phyloP scores from a whole-genome alignment of 2,113 vertebrate genomes.

The Myanophis thanlyinensis region DNA sequence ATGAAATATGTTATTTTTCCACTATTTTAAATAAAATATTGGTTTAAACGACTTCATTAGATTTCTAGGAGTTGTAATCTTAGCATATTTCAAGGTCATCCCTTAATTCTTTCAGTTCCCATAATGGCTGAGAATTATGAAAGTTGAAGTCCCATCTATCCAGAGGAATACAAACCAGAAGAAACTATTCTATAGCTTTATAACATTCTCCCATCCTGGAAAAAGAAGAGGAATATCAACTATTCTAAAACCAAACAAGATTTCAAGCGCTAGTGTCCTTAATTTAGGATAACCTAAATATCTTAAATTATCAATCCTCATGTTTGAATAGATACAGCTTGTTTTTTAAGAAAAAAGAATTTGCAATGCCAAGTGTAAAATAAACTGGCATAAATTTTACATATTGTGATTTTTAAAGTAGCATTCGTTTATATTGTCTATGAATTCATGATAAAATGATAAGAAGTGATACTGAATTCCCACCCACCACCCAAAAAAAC shows the following conservation, averaged over 20 bases:
- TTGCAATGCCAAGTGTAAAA: background rate
- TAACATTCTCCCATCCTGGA: background rate
- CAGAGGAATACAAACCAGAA: background rate
- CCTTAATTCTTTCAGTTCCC: background rate
- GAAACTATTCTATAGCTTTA: background rate
- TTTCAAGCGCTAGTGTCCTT: background rate
- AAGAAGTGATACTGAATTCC: rapidly evolving
- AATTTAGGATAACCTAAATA: background rate
- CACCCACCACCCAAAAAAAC: background rate
- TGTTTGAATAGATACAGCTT: background rate
- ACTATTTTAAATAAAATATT: background rate
- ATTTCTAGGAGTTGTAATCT: background rate
- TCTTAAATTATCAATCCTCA: no score
- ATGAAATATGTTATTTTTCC: background rate
- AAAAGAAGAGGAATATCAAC: background rate
- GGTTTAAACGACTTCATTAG: background rate
- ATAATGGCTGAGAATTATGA: background rate
- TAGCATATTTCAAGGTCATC: background rate
- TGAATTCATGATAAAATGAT: rapidly evolving
- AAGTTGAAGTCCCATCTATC: background rate
- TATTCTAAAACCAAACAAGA: background rate
- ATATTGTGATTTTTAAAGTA: background rate
- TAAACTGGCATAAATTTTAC: slow-evolving; percentile 2
- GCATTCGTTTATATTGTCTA: background rate
- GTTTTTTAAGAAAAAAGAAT: background rate